Percentiles rank a stretch among this genome's conserved stretches.
Evolutionary conservation across 2,888 invertebrate genomes (phyloP).

Genomic region (Apodemia hepburni): DNA sequence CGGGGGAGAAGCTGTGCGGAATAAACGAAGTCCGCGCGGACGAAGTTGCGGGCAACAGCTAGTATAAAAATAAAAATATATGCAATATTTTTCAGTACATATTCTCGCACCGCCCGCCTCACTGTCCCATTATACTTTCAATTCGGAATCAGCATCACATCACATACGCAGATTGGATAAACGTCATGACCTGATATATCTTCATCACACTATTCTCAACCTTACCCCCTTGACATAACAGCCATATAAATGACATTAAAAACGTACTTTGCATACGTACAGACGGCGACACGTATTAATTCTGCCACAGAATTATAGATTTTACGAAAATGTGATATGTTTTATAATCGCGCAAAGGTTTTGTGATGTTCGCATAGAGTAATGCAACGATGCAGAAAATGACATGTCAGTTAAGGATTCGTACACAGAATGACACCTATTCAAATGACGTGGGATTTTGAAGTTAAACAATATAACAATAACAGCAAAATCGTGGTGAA

Average conservation of each 20-base stretch:
- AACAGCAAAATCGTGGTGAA: background rate
- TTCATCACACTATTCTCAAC: background rate
- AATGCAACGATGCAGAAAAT: slow-evolving; percentile 25
- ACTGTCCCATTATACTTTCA: slow-evolving; percentile 34
- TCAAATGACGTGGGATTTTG: background rate
- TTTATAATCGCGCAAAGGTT: background rate
- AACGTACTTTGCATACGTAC: slow-evolving; percentile 5
- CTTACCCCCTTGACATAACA: background rate
- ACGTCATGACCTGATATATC: slow-evolving; percentile 13
- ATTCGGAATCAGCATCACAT: slow-evolving; percentile 41
- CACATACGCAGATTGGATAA: slow-evolving; percentile 35
- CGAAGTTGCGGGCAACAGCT: no score
- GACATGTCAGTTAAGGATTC: slow-evolving; percentile 21
- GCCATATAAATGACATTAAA: background rate
- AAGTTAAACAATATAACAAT: background rate
- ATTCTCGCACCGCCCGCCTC: slow-evolving; percentile 17
- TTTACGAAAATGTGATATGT: background rate
- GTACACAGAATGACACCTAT: slow-evolving; percentile 9
- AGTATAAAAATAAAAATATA: slow-evolving; percentile 10
- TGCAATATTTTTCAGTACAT: slow-evolving; percentile 9
- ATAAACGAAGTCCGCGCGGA: no score
- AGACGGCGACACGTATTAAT: background rate
- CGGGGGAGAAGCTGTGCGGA: no score
- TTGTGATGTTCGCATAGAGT: background rate
- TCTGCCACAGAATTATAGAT: background rate